A percentile compares a stretch with the other conserved stretches of the same genome.
Evolutionary conservation across 2,888 invertebrate species (phyloP).

Genomic region (Tenthredo mesomela): DNA sequence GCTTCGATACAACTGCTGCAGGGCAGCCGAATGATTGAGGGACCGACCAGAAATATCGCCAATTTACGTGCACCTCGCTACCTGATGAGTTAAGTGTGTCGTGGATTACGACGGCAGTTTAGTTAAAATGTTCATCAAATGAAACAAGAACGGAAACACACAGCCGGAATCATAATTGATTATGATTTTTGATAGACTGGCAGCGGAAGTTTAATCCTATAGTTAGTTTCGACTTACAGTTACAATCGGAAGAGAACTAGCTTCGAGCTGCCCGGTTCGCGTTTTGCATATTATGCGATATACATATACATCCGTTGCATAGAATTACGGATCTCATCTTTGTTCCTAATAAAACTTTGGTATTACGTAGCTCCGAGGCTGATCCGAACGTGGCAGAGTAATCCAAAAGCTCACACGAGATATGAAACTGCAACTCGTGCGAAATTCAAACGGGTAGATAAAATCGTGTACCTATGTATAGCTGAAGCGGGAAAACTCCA

Average conservation of each 20-base stretch:
- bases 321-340: neutral
- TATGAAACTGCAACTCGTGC: slow-evolving; percentile 30
- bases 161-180: neutral
- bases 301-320: neutral
- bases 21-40: neutral
- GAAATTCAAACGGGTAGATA: slow-evolving; percentile 32
- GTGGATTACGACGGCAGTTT: neutral
- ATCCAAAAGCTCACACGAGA: slow-evolving; percentile 3
- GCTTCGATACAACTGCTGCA: slow-evolving; percentile 17
- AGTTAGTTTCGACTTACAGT: neutral
- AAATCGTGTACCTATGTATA: slow-evolving; percentile 24
- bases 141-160: neutral
- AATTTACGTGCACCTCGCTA: neutral
- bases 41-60: neutral
- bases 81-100: neutral
- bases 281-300: neutral
- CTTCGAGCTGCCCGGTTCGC: neutral
- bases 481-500: neutral
- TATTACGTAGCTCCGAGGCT: slow-evolving; percentile 12
- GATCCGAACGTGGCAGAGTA: neutral
- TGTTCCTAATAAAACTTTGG: slow-evolving; percentile 15
- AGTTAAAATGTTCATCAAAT: neutral
- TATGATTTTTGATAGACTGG: neutral
- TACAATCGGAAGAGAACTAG: neutral
- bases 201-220: neutral